phyloP scores from a whole-genome alignment of 1,140 invertebrate species.

The Musca vetustissima region DNA sequence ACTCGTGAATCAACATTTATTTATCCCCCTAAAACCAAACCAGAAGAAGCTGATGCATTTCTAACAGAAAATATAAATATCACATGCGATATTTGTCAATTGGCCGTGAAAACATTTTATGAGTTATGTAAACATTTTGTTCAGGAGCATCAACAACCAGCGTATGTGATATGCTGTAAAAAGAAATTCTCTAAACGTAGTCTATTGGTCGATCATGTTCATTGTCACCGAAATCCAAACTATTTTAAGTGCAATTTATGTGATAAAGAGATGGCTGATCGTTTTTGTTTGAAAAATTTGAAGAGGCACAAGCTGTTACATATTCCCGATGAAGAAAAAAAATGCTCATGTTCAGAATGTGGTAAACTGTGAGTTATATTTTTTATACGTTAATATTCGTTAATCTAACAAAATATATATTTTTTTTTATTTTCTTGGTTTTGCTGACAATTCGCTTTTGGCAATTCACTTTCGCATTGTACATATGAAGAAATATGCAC shows the following conservation, averaged over 20 bases:
- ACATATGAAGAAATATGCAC: not conserved
- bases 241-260: not conserved
- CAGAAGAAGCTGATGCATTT: not conserved
- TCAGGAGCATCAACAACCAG: not conserved
- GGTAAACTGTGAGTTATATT: not conserved
- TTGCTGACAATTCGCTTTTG: conserved; percentile 37
- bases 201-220: not conserved
- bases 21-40: too few relatives aligned
- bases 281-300: not conserved
- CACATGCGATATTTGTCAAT: not conserved
- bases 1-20: not conserved
- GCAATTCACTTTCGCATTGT: conserved; percentile 39
- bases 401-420: too few relatives aligned
- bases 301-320: not conserved
- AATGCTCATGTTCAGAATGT: not conserved
- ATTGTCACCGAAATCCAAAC: not conserved
- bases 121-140: not conserved
- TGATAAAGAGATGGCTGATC: not conserved
- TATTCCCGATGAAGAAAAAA: not conserved
- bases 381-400: too few relatives aligned
- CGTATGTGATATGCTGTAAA: conserved; percentile 5
- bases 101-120: not conserved
- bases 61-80: conserved; percentile 1
- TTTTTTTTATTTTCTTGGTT: not conserved
- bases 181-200: not conserved